A percentile compares a stretch with the other conserved stretches of the same genome.
phyloP scores from a whole-genome alignment of 1,140 invertebrate species.

The Cyphomyrmex costatus region DNA sequence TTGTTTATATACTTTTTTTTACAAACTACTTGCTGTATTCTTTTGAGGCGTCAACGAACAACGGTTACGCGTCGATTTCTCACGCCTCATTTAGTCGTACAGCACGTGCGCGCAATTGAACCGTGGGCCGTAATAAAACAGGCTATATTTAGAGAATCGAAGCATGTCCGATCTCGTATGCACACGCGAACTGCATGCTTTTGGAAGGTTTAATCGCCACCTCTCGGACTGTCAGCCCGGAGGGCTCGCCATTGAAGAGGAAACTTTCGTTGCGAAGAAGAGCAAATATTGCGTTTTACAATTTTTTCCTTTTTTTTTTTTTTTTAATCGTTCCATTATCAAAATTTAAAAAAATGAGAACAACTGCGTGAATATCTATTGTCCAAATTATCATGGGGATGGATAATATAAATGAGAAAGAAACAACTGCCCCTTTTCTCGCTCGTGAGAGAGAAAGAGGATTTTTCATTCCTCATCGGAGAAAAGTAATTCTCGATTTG shows the following conservation, averaged over 20 bases:
- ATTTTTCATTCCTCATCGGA: slow-evolving; percentile 21
- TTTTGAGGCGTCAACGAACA: background rate
- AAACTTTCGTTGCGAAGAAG: background rate
- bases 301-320: slow-evolving; percentile 4
- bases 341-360: slow-evolving; percentile 38
- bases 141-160: slow-evolving; percentile 49
- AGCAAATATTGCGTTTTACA: background rate
- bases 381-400: background rate
- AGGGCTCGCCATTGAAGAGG: background rate
- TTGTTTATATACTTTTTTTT: too few relatives aligned
- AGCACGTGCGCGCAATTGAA: slow-evolving; percentile 38
- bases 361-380: slow-evolving; percentile 30
- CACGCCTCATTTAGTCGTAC: slow-evolving; percentile 15
- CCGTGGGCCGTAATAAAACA: slow-evolving; percentile 2
- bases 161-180: slow-evolving; percentile 15
- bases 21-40: too few relatives aligned
- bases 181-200: slow-evolving; percentile 19
- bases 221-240: too few relatives aligned
- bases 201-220: slow-evolving; percentile 33
- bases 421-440: background rate
- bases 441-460: too few relatives aligned
- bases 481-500: slow-evolving; percentile 26
- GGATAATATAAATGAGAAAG: slow-evolving; percentile 21
- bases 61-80: slow-evolving; percentile 1
- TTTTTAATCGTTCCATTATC: slow-evolving; percentile 40